phyloP scores from a whole-genome alignment of 92 coral and sea anemone species.

The Epizoanthus stellaris region DNA sequence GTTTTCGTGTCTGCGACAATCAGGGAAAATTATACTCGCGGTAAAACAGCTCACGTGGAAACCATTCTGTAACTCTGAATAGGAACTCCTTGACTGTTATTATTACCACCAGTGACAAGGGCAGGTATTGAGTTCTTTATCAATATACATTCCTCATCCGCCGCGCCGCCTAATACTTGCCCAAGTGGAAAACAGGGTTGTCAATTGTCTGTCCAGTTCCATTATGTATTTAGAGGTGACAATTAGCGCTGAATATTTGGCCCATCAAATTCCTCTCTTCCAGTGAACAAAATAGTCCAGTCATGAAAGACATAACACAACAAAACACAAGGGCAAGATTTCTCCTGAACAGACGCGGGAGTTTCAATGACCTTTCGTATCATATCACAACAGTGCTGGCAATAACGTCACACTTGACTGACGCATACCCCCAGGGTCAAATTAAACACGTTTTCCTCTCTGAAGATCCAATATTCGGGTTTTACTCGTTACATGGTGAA shows the following conservation, averaged over 20 bases:
- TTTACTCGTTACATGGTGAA: background rate
- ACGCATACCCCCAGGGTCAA: background rate
- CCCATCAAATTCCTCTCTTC: background rate
- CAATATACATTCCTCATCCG: conserved; percentile 15
- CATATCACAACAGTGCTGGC: background rate
- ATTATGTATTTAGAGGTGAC: background rate
- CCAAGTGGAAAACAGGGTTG: background rate
- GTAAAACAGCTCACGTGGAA: background rate
- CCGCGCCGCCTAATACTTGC: background rate
- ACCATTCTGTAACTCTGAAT: no score
- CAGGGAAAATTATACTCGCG: background rate
- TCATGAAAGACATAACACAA: background rate
- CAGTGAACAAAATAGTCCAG: background rate
- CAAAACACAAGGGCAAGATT: background rate
- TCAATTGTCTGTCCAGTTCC: background rate
- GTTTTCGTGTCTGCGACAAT: background rate
- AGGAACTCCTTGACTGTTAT: no score
- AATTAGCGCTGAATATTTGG: background rate
- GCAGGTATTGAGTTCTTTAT: background rate
- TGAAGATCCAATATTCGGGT: background rate
- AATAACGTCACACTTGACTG: conserved; percentile 7
- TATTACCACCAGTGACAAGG: no score
- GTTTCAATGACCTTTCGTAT: background rate
- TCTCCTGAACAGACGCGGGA: background rate
- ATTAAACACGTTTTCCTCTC: background rate